Evolutionary conservation across 2,113 vertebrate genomes (phyloP), one percentile per base, ranked within the genome.

Genomic region (Corapipo altera): DNA sequence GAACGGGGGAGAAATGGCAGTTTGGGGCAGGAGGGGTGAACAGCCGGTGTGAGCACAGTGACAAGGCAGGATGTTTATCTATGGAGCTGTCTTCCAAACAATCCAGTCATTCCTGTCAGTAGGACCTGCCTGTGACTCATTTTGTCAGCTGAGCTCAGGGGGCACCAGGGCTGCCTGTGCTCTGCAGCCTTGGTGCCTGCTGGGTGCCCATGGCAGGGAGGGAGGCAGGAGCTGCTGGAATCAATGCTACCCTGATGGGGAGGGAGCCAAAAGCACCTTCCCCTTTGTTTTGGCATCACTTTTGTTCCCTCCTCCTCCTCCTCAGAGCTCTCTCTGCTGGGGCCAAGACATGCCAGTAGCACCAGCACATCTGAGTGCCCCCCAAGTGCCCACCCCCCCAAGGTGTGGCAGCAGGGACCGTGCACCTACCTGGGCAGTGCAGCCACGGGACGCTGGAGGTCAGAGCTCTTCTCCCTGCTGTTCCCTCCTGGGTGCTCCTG

Each of bases 231-330:
- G 58, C 66, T n/a, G 71, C 18, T 54, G 58, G 41, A 66, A 88
- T 55, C 2, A 1, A 44, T 77, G 43, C 24, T 67, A 24, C n/a
- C 1, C 0, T 4, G 2, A 5, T 24, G 20, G 24, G 72, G 69
- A 22, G 19, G 51, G 48, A 88, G 30, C 37, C 64, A 55, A 75
- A 87, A 91, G 15, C 79, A 76, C 30, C 74, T 84, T 93, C 51
- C 49, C 12, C 28, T 12, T 84, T 71, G 12, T 46, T 65, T 51
- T 62, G 84, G 62, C 69, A 71, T 59, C 1, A 0, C 28, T 84
- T 95, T 85, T 70, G 16, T 64, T 72, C 65, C 76, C 19, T 69
- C 15, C n/a, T 75, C 8, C 57, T 71, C 8, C 46, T 86, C 21
- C n/a, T 35, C 85, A 16, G 82, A 84, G 32, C 76, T 70, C 52